phyloP scores from a whole-genome alignment of 2,113 vertebrate species.

The Philantomba maxwellii region DNA sequence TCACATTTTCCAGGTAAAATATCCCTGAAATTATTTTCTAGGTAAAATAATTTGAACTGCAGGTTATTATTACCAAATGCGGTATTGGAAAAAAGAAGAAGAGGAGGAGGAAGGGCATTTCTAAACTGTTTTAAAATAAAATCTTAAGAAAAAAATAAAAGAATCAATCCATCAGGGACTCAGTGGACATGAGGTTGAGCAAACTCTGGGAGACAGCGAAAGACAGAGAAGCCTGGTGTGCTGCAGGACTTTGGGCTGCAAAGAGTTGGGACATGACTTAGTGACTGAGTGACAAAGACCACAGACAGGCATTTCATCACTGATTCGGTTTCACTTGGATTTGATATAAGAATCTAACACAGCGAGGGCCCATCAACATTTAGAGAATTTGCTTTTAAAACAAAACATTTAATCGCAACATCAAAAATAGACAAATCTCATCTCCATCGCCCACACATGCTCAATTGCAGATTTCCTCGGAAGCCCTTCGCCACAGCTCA shows the following conservation, averaged over 20 bases:
- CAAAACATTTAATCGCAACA: background rate
- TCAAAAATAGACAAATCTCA: background rate
- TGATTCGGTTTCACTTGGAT: background rate
- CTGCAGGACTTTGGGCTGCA: background rate
- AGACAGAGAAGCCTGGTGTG: background rate
- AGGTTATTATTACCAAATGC: background rate
- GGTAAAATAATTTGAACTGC: background rate
- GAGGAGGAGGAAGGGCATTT: background rate
- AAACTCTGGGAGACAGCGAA: background rate
- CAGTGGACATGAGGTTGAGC: background rate
- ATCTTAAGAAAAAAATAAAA: background rate
- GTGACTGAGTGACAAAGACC: background rate
- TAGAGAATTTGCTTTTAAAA: background rate
- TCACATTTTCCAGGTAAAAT: background rate
- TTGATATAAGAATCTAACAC: background rate
- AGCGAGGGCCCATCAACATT: background rate
- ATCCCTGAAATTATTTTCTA: background rate
- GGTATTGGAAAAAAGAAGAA: background rate
- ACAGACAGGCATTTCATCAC: no score
- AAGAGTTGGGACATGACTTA: background rate
- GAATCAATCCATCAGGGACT: background rate
- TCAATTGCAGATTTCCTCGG: accelerated
- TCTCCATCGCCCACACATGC: background rate
- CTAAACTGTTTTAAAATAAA: background rate
- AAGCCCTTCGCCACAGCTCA: background rate